phyloP scores from a whole-genome alignment of 1,140 invertebrate species.

The Leptopilina boulardi region DNA sequence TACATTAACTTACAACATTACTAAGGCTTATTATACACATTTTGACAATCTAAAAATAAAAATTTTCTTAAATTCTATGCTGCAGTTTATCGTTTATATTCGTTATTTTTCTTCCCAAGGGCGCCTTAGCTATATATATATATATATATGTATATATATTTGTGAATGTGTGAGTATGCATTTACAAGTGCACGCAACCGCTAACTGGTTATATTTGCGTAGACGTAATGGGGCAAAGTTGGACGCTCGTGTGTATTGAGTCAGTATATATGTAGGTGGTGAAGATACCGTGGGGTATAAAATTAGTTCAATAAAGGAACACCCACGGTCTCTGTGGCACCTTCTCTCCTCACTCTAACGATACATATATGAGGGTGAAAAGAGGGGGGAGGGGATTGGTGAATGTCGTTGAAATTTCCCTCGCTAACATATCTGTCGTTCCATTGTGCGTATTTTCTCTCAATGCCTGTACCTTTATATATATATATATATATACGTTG shows the following conservation, averaged over 20 bases:
- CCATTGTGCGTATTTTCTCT: conserved; percentile 36
- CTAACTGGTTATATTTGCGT: conserved; percentile 70
- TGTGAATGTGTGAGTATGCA: background rate
- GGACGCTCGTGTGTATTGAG: conserved; percentile 53
- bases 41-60: no score
- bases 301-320: conserved; percentile 73
- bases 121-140: background rate
- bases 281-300: conserved; percentile 61
- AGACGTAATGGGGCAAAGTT: conserved; percentile 68
- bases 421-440: conserved; percentile 44
- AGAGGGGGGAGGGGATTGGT: no score
- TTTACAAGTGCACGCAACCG: conserved; percentile 38
- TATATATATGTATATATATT: background rate
- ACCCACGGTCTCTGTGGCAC: conserved; percentile 62
- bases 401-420: conserved; percentile 53
- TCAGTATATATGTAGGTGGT: conserved; percentile 47
- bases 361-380: conserved; percentile 49
- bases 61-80: no score
- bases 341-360: conserved; percentile 48
- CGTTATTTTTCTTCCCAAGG: conserved; percentile 54
- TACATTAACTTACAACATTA: no score
- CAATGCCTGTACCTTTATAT: conserved; percentile 31
- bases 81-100: no score
- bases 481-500: background rate
- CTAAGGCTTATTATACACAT: no score